These are phyloP conservation scores for Deilephila elpenor DNA, from an alignment of 2,888 invertebrate genomes.

Conservation along the genomic window DNA sequence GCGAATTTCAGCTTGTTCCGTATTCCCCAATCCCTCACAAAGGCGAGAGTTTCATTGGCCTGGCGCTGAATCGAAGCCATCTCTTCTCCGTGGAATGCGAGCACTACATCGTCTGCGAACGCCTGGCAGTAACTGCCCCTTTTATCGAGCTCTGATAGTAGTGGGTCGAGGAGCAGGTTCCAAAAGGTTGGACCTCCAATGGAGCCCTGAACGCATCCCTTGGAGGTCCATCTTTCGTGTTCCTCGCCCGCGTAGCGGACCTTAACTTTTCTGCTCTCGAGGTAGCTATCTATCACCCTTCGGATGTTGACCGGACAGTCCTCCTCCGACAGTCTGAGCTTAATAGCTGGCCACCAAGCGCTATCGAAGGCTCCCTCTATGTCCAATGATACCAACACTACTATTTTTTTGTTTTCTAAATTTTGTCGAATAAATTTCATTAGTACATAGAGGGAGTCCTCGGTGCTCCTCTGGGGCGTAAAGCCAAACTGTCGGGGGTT, in stretches of 20 bases:
- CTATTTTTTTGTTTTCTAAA: no score
- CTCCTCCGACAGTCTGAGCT: no score
- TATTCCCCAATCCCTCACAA: not conserved
- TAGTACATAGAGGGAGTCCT: conserved; percentile 40
- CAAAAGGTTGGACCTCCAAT: conserved; percentile 37
- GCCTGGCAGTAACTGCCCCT: no score
- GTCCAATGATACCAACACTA: conserved; percentile 43
- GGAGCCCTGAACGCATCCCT: conserved; percentile 41
- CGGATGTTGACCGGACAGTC: no score
- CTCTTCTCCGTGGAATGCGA: conserved; percentile 17
- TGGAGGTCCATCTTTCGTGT: conserved; percentile 30
- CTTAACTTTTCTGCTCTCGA: no score
- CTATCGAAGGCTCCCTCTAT: conserved; percentile 50
- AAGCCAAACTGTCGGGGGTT: no score
- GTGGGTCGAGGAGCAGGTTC: conserved; percentile 32
- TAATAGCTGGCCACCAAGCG: conserved; percentile 53
- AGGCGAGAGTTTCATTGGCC: conserved; percentile 26
- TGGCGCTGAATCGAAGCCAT: no score
- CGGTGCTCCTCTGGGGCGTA: conserved; percentile 39
- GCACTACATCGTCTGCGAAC: not conserved
- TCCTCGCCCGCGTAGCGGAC: no score
- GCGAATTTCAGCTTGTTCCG: conserved; percentile 16
- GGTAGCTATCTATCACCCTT: no score
- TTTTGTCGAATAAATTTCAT: no score
- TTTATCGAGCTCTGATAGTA: not conserved